Evolutionary conservation across 2,113 vertebrate genomes (phyloP), one percentile per base, ranked within the genome.

Genomic region (Python bivittatus): DNA sequence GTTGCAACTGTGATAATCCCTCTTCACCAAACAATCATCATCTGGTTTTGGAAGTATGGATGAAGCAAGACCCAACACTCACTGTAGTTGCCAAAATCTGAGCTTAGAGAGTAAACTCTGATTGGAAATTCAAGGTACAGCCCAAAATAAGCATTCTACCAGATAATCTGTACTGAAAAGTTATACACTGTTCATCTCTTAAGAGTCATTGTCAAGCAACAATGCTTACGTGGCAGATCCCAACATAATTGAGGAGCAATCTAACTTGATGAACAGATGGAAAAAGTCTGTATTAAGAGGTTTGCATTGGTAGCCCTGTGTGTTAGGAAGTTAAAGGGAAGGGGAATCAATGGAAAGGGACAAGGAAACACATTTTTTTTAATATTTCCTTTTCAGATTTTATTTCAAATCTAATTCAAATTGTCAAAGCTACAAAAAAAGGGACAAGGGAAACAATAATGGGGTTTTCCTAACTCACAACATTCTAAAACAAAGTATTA

Each of bases 351-450:
- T 79, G 72, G 72, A 53, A 57, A 1, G 92, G 96, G 96, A 95
- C 95, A 98, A 98, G 96, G 97, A 97, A 97, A 97, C 97, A 96
- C 91, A 7, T 68, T 96, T 97, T 54, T 95, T 94, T 96, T 95
- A 92, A 93, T 97, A 93, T 97, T 98, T 98, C 98, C 96, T 97
- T 94, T 98, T 97, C 95, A 98, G 97, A 98, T 98, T 98, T 98
- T 98, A 98, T 98, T 98, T 98, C 97, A 98, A 98, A 98, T 98
- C 98, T 98, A 98, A 97, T 97, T 97, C 96, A 98, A 98, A 97
- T 96, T 97, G 97, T 98, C 97, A 98, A 98, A 98, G 97, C 98
- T 98, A 98, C 98, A 98, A 98, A 98, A 98, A 96, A 93, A 96
- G 93, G 90, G 96, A 11, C 94, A 95, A 89, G 96, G 95, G 91